These are phyloP conservation scores for Phthorimaea operculella DNA, from an alignment of 1,140 invertebrate species.

Conservation along the genomic window DNA sequence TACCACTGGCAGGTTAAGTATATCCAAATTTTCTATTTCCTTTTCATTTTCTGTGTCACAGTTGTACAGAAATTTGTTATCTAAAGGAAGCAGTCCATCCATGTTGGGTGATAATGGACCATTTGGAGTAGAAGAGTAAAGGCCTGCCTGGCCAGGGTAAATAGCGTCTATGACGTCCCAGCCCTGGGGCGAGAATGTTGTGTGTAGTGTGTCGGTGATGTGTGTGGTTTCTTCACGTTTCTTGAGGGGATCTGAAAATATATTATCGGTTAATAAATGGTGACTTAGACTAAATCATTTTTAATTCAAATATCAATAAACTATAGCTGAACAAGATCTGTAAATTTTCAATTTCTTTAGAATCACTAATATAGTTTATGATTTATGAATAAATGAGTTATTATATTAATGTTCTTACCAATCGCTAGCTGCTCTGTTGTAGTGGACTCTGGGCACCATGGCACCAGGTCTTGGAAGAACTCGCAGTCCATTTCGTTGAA, in stretches of 20 bases:
- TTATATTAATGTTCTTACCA: slow-evolving; percentile 32
- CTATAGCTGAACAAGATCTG: too few relatives aligned
- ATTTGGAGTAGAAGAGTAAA: slow-evolving; percentile 29
- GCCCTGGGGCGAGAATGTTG: slow-evolving; percentile 52
- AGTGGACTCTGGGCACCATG: slow-evolving; percentile 49
- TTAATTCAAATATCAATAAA: too few relatives aligned
- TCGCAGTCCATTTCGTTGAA: slow-evolving; percentile 56
- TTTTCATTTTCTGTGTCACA: slow-evolving; percentile 22
- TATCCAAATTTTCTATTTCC: slow-evolving; percentile 46
- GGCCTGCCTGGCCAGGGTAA: slow-evolving; percentile 37
- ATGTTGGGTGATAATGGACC: slow-evolving; percentile 39
- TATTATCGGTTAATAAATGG: slow-evolving; percentile 10
- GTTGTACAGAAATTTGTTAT: slow-evolving; percentile 23
- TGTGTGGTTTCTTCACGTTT: slow-evolving; percentile 46
- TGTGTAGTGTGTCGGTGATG: slow-evolving; percentile 54
- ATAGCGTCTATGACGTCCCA: slow-evolving; percentile 53
- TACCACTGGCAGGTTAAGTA: slow-evolving; percentile 45
- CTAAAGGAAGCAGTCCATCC: slow-evolving; percentile 30
- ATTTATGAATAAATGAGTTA: background rate
- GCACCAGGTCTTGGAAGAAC: slow-evolving; percentile 62
- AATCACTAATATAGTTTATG: too few relatives aligned
- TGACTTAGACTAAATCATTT: too few relatives aligned
- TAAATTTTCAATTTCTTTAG: too few relatives aligned
- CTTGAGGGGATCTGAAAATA: slow-evolving; percentile 40
- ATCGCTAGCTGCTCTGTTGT: slow-evolving; percentile 48